Base-by-base conservation (phyloP, 2,797 vertebrate species). In the Protosalanx chinensis region DNA sequence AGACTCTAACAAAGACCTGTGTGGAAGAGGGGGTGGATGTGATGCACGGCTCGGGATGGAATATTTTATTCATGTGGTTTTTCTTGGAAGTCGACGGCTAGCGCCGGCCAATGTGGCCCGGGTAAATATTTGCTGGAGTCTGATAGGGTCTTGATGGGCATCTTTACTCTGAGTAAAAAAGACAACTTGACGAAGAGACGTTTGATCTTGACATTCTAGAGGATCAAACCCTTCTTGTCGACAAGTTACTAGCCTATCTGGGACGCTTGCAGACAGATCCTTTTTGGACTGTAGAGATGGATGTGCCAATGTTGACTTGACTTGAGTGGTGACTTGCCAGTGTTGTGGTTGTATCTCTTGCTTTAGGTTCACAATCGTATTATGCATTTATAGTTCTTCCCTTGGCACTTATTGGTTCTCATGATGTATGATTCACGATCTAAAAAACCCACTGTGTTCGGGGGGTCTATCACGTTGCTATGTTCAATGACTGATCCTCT, bases 11-110 rank as follows among this genome's bases (percentile, higher is more conserved):
- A 97, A 97, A 98, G 94, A 94, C 94, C 94, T 81, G 91, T 89
- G 92, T 95, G 90, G 87, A 74, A 89, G 86, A 83, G 83, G 89
- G 88, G 95, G 96, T 95, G 95, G 95, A 95, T 96, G 95, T 93
- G 93, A 90, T 92, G 94, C 95, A 94, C 93, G 96, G 82, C 86
- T 94, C 94, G 93, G 95, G 93, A 94, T 95, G 92, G 97, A 96
- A 97, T 96, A 95, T 95, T 46, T 96, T 94, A 95, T 92, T 90
- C 87, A 78, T 82, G 61, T 69, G 68, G 41, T 75, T 87, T 87
- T 85, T 79, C 73, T 86, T 90, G 30, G 60, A 80, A 72, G 83
- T 95, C 92, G 93, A 93, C 93, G 94, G 94, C 93, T 95, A 91
- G 93, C 91, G 95, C 96, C 93, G 93, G 93, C 92, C 92, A 92